These are phyloP conservation scores for Bruchidius siliquastri DNA, from an alignment of 2,888 invertebrate genomes.

Conservation along the genomic window DNA sequence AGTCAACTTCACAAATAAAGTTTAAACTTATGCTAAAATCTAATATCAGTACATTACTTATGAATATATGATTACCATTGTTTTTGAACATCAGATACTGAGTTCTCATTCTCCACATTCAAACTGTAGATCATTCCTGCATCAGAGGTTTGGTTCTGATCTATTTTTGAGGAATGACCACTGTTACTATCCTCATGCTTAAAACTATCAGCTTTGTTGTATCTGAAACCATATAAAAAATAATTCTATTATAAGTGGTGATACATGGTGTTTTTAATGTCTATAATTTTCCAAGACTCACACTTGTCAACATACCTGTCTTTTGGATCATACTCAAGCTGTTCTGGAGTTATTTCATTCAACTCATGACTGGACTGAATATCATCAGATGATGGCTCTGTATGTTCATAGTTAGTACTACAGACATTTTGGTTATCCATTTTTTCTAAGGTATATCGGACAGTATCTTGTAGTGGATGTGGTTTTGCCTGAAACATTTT, in stretches of 20 bases:
- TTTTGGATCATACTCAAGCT: neutral
- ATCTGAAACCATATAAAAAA: too few relatives aligned
- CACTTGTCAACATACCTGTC: neutral
- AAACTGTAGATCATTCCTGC: slow-evolving; percentile 10
- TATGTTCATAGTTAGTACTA: neutral
- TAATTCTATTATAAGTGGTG: too few relatives aligned
- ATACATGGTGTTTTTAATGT: neutral
- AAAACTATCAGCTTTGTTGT: neutral
- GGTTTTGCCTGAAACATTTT: neutral
- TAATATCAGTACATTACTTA: too few relatives aligned
- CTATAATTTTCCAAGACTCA: neutral
- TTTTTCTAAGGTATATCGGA: slow-evolving; percentile 4
- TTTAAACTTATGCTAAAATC: too few relatives aligned
- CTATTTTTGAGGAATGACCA: slow-evolving; percentile 14
- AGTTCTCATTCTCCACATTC: slow-evolving; percentile 11
- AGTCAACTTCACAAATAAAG: too few relatives aligned
- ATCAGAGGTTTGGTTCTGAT: slow-evolving; percentile 8
- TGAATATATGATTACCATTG: neutral
- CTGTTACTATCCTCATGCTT: slow-evolving; percentile 18
- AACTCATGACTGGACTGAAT: neutral
- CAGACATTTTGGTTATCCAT: neutral
- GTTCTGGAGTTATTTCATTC: neutral
- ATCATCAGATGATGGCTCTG: neutral
- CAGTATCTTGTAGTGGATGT: neutral
- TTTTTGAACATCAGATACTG: neutral